Evolutionary conservation across 2,797 vertebrate genomes (phyloP).

Genomic region (Syncerus caffer): DNA sequence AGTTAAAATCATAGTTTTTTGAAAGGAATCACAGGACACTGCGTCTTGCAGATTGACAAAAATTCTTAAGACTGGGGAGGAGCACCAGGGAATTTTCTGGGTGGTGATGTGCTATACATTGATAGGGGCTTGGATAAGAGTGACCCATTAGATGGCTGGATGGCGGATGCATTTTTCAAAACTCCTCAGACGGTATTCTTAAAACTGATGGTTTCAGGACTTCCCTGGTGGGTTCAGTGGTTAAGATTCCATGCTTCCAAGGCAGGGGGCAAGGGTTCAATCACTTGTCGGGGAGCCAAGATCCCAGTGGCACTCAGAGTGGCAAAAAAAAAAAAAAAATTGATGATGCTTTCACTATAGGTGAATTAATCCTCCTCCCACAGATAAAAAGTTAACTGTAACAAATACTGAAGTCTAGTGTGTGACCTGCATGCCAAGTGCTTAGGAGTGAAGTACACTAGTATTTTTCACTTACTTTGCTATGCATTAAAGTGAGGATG

Average conservation of each 20-base stretch:
- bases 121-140: no score
- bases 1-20: not conserved
- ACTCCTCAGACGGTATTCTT: not conserved
- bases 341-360: not conserved
- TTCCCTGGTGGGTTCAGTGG: not conserved
- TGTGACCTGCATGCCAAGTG: rapidly evolving
- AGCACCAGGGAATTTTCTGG: not conserved
- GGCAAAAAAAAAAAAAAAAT: not conserved
- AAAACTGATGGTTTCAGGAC: not conserved
- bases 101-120: rapidly evolving
- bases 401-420: not conserved
- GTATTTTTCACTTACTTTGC: not conserved
- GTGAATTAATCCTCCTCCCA: not conserved
- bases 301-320: not conserved
- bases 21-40: not conserved
- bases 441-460: rapidly evolving
- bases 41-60: not conserved
- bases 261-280: not conserved
- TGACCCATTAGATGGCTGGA: not conserved
- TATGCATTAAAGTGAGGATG: not conserved
- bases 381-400: not conserved
- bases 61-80: not conserved
- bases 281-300: not conserved
- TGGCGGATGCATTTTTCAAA: not conserved
- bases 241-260: not conserved